A percentile compares a stretch with the other conserved stretches of the same genome.
These are phyloP conservation scores for Ramphastos sulfuratus DNA, from an alignment of 2,113 vertebrate genomes.

Conservation along the genomic window DNA sequence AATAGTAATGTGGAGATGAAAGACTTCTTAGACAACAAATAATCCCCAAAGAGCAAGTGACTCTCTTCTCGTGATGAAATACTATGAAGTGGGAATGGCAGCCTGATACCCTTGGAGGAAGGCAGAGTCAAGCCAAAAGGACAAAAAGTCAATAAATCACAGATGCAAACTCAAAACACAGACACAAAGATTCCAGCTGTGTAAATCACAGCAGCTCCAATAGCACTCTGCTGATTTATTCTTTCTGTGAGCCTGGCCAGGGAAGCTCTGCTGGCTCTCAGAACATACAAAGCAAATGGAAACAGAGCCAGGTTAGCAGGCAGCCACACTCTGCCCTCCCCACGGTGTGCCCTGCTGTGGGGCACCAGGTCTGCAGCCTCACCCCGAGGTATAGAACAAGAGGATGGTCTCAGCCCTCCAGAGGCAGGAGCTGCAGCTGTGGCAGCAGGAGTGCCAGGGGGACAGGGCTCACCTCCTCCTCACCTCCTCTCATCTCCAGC, in stretches of 20 bases:
- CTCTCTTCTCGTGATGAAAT: constrained; percentile 11
- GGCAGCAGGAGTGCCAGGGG: not conserved
- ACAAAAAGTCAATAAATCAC: constrained; percentile 59
- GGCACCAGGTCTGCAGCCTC: not conserved
- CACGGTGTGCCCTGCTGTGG: not conserved
- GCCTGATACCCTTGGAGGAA: constrained; percentile 22
- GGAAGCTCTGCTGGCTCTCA: not conserved
- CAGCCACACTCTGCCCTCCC: not conserved
- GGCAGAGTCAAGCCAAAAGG: constrained; percentile 39
- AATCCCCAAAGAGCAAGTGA: not conserved
- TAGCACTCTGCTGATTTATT: constrained; percentile 26
- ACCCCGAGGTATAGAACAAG: not conserved
- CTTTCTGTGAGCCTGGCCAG: not conserved
- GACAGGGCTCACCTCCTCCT: not conserved
- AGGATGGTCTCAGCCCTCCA: not conserved
- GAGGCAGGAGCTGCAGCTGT: constrained; percentile 16
- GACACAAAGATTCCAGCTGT: constrained; percentile 25
- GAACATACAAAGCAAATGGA: not conserved
- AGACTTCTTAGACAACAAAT: not conserved
- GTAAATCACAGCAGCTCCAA: constrained; percentile 21
- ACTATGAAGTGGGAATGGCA: not conserved
- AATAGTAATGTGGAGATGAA: constrained; percentile 9
- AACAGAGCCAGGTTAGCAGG: not conserved
- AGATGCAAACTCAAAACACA: constrained; percentile 21
- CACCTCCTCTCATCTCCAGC: not conserved